A percentile compares a stretch with the other conserved stretches of the same genome.
Evolutionary conservation across 2,888 invertebrate genomes (phyloP).

Genomic region (Germaria angustata): DNA sequence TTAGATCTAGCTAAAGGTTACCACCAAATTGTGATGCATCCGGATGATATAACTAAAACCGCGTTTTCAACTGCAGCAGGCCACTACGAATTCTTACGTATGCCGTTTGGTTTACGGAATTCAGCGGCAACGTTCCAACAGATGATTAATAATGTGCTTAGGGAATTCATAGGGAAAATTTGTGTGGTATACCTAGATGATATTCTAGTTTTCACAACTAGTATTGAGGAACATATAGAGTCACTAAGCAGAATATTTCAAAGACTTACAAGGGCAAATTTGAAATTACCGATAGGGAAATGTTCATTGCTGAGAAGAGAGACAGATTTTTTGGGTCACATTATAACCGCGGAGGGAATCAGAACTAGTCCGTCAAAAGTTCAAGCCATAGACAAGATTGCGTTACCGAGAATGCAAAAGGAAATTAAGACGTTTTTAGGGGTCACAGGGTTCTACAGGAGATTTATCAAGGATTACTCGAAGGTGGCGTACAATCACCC

Average conservation of each 20-base stretch:
- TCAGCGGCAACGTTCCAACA: not conserved
- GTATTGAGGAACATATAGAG: not conserved
- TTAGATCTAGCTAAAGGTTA: too few species aligned
- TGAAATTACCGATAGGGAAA: not conserved
- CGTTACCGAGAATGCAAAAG: not conserved
- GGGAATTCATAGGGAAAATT: conserved; percentile 11
- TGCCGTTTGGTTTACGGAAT: conserved; percentile 29
- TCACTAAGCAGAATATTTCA: not conserved
- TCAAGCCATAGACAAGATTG: not conserved
- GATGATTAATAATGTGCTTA: too few species aligned
- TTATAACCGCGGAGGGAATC: not conserved
- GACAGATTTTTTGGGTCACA: conserved; percentile 5
- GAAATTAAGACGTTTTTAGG: not conserved
- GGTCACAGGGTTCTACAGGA: not conserved
- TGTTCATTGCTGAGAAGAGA: not conserved
- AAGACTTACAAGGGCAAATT: not conserved
- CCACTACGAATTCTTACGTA: conserved; percentile 33
- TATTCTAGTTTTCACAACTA: conserved; percentile 25
- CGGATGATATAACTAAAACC: conserved; percentile 18
- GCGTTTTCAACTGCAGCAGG: conserved; percentile 31
- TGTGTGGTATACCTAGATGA: conserved; percentile 36
- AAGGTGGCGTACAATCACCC: not conserved
- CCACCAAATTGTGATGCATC: too few species aligned
- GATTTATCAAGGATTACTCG: not conserved
- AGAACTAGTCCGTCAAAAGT: not conserved